Base-by-base conservation (phyloP, 2,113 vertebrate species). In the Myotis brandtii region DNA sequence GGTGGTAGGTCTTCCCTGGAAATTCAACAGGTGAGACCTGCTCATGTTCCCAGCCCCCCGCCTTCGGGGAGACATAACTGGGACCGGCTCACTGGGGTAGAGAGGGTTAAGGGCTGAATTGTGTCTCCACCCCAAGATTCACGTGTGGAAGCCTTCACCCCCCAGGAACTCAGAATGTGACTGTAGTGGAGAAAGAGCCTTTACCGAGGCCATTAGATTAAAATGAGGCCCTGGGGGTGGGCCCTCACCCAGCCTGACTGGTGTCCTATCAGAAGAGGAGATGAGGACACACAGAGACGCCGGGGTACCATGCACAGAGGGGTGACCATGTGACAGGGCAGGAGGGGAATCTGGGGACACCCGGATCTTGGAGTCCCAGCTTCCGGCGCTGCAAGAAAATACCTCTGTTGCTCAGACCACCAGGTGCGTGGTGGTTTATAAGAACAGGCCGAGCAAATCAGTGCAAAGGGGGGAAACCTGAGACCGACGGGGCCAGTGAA, bases 401-500 rank as follows among this genome's bases (percentile, higher is more conserved):
- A 5, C 1, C 4, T 8, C 32, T 48, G 10, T 4, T 30, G 0
- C 14, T 25, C 17, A 72, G 77, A 54, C 37, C 56, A 11, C 70
- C 54, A 37, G 16, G 12, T 62, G 20, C 12, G 0, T 5, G 27
- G 11, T 8, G 25, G 20, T 77, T 52, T 17, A 9, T 50, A 34
- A 12, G 0, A 27, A 48, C 30, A 72, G 27, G 56, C 32, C 0
- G 0, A 20, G 66, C 56, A 13, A 17, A 21, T 4, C 8, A 50
- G 17, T 11, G 9, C 11, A 14, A 21, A 34, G 46, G 0, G 14
- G 50, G 32, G 9, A 56, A 20, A 23, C 37, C 70, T 13, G 25
- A 66, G 52, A 11, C 8, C 13, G 1, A 3, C 21, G 16, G 37
- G 3, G 11, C 10, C 18, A 0, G 12, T 2, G 12, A 62, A 80